Evolutionary conservation across 1,140 invertebrate species (phyloP).

Genomic region (Phymorhynchus buccinoides): DNA sequence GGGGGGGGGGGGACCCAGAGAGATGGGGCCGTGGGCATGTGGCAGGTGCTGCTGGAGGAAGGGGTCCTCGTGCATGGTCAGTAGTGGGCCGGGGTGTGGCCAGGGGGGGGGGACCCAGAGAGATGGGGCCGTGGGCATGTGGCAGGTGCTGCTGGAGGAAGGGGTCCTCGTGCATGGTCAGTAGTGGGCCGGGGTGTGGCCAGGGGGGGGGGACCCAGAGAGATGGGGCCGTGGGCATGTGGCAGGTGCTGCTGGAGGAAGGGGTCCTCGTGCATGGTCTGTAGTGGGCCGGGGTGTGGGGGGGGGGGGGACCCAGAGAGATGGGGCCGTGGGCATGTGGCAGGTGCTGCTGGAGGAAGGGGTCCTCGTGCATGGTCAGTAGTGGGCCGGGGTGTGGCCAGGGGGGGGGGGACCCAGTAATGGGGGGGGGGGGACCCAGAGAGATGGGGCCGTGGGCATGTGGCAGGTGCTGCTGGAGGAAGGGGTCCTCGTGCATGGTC

Average conservation of each 20-base stretch:
- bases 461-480: no score
- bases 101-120: not conserved
- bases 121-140: not conserved
- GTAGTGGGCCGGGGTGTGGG: not conserved
- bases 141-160: not conserved
- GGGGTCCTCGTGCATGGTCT: not conserved
- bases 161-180: not conserved
- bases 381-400: no score
- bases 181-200: no score
- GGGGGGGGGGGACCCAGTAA: no score
- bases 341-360: no score
- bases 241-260: not conserved
- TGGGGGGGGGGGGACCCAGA: no score
- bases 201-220: no score
- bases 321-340: not conserved
- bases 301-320: not conserved
- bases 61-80: not conserved
- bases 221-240: not conserved
- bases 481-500: no score
- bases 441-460: no score
- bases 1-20: not conserved
- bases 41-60: not conserved
- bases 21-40: not conserved
- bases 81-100: not conserved
- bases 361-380: no score